A percentile compares a stretch with the other conserved stretches of the same genome.
These are phyloP conservation scores for Phasianus colchicus DNA, from an alignment of 2,113 vertebrate genomes.

Conservation along the genomic window DNA sequence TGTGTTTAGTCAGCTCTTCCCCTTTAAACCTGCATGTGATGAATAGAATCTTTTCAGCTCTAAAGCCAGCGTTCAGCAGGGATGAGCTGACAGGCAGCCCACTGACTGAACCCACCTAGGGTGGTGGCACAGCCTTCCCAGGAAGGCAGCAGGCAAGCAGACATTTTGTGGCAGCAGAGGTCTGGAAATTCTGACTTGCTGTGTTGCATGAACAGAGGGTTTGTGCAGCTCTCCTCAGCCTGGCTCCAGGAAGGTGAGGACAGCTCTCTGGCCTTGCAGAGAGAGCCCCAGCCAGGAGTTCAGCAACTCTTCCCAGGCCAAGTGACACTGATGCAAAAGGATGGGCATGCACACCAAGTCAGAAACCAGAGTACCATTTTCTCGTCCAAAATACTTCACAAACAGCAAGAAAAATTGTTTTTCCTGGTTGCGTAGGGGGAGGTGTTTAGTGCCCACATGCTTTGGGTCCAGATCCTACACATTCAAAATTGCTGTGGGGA, in stretches of 20 bases:
- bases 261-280: not conserved
- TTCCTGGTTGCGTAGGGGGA: not conserved
- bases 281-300: not conserved
- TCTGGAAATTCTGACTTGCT: slow-evolving; percentile 15
- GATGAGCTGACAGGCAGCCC: not conserved
- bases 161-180: not conserved
- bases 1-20: not conserved
- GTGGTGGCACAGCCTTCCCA: not conserved
- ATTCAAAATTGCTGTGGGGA: not conserved
- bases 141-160: not conserved
- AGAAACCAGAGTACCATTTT: not conserved
- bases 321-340: slow-evolving; percentile 1
- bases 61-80: not conserved
- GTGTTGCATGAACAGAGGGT: not conserved
- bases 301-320: not conserved
- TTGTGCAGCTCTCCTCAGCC: slow-evolving; percentile 14
- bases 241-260: not conserved
- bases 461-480: not conserved
- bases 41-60: not conserved
- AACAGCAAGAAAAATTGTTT: not conserved
- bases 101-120: not conserved
- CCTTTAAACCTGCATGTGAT: not conserved
- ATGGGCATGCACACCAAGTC: not conserved
- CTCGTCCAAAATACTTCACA: not conserved
- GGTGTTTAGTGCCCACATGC: not conserved